Conservation (phyloP, 2,888 invertebrate genomes). For the Rhingia rostrata region DNA sequence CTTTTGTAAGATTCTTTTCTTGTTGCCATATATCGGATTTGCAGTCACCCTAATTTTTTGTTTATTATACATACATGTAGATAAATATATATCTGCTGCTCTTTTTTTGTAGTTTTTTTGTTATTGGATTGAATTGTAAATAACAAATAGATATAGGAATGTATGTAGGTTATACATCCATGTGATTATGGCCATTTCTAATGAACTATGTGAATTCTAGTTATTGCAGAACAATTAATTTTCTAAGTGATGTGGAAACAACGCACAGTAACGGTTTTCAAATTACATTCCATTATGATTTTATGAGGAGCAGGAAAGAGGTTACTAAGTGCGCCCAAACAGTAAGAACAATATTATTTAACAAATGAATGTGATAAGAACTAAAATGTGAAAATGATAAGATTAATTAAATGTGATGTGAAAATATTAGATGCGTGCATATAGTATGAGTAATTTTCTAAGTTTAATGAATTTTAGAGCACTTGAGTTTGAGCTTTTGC, state of each 20-base stretch:
- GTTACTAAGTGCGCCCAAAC: constrained; percentile 59
- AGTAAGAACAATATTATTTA: not conserved
- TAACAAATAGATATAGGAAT: constrained; percentile 45
- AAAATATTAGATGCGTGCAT: constrained; percentile 12
- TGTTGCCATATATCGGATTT: constrained; percentile 84
- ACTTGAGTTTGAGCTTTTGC: too few relatives aligned
- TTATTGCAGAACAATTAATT: constrained; percentile 22
- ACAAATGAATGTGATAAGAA: constrained; percentile 10
- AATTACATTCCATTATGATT: constrained; percentile 50
- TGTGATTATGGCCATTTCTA: constrained; percentile 48
- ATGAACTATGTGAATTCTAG: constrained; percentile 14
- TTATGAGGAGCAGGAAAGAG: constrained; percentile 13
- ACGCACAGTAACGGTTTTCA: constrained; percentile 2
- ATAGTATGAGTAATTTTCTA: not conserved
- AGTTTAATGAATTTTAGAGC: too few relatives aligned
- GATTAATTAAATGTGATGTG: constrained; percentile 7
- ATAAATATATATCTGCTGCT: constrained; percentile 39
- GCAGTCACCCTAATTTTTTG: constrained; percentile 81
- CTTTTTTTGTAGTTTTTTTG: constrained; percentile 30
- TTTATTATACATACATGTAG: constrained; percentile 53
- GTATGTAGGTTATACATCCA: constrained; percentile 39
- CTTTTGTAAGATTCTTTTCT: constrained; percentile 84
- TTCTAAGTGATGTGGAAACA: constrained; percentile 29
- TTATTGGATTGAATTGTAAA: constrained; percentile 20
- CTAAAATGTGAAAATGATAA: constrained; percentile 41